A percentile compares a stretch with the other conserved stretches of the same genome.
These are phyloP conservation scores for Physeter macrocephalus DNA, from an alignment of 2,113 vertebrate species.

Conservation along the genomic window DNA sequence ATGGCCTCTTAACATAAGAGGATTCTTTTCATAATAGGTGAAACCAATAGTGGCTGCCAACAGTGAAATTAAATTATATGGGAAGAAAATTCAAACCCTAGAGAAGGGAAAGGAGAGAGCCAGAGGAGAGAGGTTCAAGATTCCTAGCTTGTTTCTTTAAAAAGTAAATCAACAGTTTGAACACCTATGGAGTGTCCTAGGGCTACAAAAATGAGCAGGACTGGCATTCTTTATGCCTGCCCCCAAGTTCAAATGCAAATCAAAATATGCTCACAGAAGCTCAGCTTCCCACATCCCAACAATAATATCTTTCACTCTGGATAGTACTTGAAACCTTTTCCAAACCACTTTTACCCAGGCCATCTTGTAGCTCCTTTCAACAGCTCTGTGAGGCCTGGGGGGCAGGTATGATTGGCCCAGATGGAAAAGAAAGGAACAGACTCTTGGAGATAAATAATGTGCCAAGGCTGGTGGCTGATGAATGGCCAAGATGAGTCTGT, in stretches of 20 bases:
- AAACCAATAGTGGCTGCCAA: not conserved
- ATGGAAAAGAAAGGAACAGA: not conserved
- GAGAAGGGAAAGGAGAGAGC: not conserved
- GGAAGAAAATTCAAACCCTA: not conserved
- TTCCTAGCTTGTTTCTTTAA: not conserved
- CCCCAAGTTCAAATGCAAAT: not conserved
- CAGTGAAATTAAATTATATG: not conserved
- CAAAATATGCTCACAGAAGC: not conserved
- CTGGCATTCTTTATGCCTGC: not conserved
- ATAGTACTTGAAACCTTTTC: not conserved
- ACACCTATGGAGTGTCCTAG: not conserved
- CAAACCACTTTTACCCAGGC: not conserved
- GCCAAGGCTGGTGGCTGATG: not conserved
- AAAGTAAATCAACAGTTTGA: not conserved
- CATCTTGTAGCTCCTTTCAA: rapidly evolving
- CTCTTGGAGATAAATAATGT: not conserved
- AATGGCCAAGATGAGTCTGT: not conserved
- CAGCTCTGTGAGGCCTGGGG: not conserved
- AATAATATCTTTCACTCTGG: not conserved
- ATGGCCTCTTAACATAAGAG: not conserved
- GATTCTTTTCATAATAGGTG: not conserved
- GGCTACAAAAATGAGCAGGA: not conserved
- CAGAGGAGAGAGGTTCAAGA: not conserved
- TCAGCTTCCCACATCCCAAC: not conserved
- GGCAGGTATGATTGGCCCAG: not conserved